Evolutionary conservation across 2,113 vertebrate species (phyloP).

Genomic region (Picathartes gymnocephalus): DNA sequence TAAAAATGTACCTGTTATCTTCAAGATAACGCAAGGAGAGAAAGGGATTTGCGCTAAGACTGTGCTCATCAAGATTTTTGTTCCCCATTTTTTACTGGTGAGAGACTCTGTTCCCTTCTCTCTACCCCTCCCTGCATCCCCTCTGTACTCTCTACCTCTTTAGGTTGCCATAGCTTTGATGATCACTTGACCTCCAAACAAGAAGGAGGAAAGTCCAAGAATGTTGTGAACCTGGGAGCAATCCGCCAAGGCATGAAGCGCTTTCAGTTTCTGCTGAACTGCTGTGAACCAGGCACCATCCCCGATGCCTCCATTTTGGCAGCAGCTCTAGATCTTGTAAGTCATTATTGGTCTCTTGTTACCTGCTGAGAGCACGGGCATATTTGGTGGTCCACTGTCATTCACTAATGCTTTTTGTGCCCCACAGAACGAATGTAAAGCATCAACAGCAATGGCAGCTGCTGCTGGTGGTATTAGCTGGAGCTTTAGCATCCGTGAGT

Average conservation of each 20-base stretch:
- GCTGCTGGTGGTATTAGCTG: neutral
- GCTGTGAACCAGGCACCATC: slow-evolving; percentile 96
- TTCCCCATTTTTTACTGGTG: slow-evolving; percentile 25
- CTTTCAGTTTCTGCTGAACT: slow-evolving; percentile 97
- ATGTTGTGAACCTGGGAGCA: slow-evolving; percentile 93
- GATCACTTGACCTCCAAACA: slow-evolving; percentile 89
- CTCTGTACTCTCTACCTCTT: slow-evolving; percentile 31
- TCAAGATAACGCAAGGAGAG: neutral
- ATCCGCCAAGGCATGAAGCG: slow-evolving; percentile 99
- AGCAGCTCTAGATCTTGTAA: slow-evolving; percentile 93
- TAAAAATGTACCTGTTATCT: neutral
- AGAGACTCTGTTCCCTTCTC: slow-evolving; percentile 32
- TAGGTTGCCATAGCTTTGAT: slow-evolving; percentile 93
- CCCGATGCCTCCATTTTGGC: slow-evolving; percentile 96
- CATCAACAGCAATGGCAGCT: neutral
- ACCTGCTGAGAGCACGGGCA: neutral
- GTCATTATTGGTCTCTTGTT: neutral
- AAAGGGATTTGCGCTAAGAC: neutral
- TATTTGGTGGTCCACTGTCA: neutral
- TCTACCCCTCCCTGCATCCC: slow-evolving; percentile 37
- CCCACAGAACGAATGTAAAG: neutral
- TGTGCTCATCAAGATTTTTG: neutral
- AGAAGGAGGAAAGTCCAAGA: slow-evolving; percentile 94
- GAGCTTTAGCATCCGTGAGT: neutral
- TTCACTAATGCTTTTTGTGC: neutral